Evolutionary conservation across 2,888 invertebrate species (phyloP), one percentile per base, ranked within the genome.

Genomic region (Xestia sexstrigata): DNA sequence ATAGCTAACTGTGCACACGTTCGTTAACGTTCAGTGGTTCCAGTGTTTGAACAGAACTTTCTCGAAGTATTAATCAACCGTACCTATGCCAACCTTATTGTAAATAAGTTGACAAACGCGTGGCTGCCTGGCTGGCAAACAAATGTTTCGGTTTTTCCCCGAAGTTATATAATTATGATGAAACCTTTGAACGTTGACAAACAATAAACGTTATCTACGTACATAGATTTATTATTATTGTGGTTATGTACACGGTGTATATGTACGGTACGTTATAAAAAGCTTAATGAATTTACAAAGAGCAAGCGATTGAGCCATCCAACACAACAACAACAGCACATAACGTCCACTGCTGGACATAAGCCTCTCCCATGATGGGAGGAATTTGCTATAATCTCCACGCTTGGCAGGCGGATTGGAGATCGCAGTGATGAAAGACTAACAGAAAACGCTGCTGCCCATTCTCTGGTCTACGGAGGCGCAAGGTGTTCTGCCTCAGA

Each of bases 131-230:
- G 71, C 7, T 7, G 7, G 26, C 17, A 72, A 72, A 72, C 26
- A 47, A 72, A 72, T 23, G 47, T 17, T 67, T 15, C 39, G 26
- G 47, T 68, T 79, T 68, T 79, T 39, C 35, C 39, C 52, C 52
- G 39, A 47, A 30, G 23, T 45, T 23, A 20, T 15, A 42, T 35
- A 58, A 26, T 23, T 15, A 42, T 35, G 68, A 26, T 23, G 6
- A 26, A 17, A 47, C 45, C 76, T 58, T 47, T 78, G 39, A 39
- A 58, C 47, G 15, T 58, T 58, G 30, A 58, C n/a, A 67, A 68
- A 68, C 39, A 45, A 60, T 47, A 39, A 55, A 55, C 26, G 20
- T 63, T 80, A 72, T 39, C 52, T 65, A 55, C 17, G 20, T 17
- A 26, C 26, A n/a, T 58, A 6, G 17, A 35, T 74, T 42, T n/a